Base-by-base conservation (phyloP, 2,113 vertebrate species). In the Oryzias celebensis region DNA sequence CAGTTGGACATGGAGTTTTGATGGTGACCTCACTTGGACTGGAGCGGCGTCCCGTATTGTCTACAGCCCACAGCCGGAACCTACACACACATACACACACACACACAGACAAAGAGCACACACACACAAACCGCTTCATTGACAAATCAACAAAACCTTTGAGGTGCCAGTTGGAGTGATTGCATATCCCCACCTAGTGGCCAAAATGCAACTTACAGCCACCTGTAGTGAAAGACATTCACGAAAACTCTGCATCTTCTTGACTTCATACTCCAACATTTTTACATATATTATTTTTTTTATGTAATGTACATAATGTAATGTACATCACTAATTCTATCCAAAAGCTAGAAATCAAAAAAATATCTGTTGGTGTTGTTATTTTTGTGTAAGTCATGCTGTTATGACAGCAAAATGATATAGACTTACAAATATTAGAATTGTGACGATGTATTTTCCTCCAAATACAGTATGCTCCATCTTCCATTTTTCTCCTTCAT, bases 31-130 rank as follows among this genome's bases (percentile, higher is more conserved):
- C 95, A 22, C 94, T 98, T 6, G 96, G 95, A 70, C 92, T 93
- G 56, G 97, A 99, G 4, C 96, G 94, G 0, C 97, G 91, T 3
- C 97, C 97, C 0, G 96, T 99, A 88, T 96, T 98, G 86, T 99
- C 97, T 0, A 99, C 96, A 46, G 95, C 95, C 96, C 97, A 98
- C 52, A 99, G 91, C 0, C 96, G 94, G 85, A 99, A 99, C 96
- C 97, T 99, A 49, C 7, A 42, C 48, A 51, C 53, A 73, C 3
- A 77, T 22, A 53, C 48, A 62, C 54, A 61, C 7, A 44, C 5
- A 52, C 20, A 20, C 24, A 28, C 18, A 54, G 7, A 0, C 1
- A 48, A 12, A 22, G n/a, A 28, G 20, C 44, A 6, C 2, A 36
- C 8, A 36, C 8, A 36, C 36, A 12, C 36, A 36, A 36, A 36